A percentile compares a stretch with the other conserved stretches of the same genome.
phyloP scores from a whole-genome alignment of 2,113 vertebrate genomes.

The Machaerirhynchus nigripectus region DNA sequence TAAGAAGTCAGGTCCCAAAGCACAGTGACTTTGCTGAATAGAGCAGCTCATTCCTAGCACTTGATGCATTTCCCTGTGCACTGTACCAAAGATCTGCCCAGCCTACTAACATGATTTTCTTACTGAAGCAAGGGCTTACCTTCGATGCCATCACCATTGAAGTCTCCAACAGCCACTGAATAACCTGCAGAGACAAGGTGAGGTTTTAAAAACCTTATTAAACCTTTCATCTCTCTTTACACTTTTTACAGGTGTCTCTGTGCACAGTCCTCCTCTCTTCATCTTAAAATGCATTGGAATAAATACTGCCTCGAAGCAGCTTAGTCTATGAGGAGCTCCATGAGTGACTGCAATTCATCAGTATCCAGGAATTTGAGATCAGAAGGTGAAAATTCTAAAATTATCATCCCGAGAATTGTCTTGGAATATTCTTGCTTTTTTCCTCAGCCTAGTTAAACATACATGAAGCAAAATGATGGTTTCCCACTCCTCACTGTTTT shows the following conservation, averaged over 20 bases:
- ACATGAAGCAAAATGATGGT: background rate
- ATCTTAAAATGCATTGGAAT: background rate
- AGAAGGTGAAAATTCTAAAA: background rate
- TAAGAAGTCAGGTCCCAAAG: background rate
- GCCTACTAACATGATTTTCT: background rate
- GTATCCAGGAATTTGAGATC: background rate
- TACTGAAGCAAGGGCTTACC: constrained; percentile 71
- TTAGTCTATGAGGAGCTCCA: background rate
- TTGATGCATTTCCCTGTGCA: background rate
- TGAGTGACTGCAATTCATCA: background rate
- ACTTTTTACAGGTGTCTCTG: background rate
- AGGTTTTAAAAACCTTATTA: background rate
- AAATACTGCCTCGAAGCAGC: background rate
- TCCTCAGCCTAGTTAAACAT: background rate
- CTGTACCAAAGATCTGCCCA: background rate
- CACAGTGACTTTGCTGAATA: background rate
- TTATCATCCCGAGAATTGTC: background rate
- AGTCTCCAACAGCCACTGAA: constrained; percentile 92
- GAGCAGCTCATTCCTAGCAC: background rate
- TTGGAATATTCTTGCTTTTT: background rate
- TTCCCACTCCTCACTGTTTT: background rate
- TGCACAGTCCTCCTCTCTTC: background rate
- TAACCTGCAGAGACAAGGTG: constrained; percentile 78
- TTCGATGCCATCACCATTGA: constrained; percentile 85
- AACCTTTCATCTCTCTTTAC: background rate